Conservation (phyloP, 2,113 vertebrate genomes). For the Nibea albiflora region DNA sequence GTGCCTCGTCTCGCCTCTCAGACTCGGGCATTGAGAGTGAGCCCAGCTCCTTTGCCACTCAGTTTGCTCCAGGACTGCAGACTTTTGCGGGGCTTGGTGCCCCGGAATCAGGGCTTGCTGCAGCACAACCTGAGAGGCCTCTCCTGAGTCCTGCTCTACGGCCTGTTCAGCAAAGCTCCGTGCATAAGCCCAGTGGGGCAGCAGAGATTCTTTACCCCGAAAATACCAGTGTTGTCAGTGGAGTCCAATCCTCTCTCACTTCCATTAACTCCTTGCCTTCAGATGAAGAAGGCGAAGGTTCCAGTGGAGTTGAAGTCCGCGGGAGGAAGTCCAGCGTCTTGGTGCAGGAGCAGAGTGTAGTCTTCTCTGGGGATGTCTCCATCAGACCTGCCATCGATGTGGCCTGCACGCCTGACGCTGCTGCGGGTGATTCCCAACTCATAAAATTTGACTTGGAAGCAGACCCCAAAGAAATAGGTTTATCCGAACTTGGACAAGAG, state of each 20-base stretch:
- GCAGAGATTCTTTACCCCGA: conserved; percentile 88
- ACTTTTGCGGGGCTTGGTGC: conserved; percentile 78
- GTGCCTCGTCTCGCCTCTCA: conserved; percentile 92
- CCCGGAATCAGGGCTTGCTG: conserved; percentile 73
- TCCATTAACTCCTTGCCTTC: conserved; percentile 98
- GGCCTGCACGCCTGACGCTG: conserved; percentile 10
- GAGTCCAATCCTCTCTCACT: conserved; percentile 97
- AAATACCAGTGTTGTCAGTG: conserved; percentile 92
- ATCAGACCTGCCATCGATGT: conserved; percentile 25
- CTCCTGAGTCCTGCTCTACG: conserved; percentile 83
- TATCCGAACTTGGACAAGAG: conserved; percentile 54
- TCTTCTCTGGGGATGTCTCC: conserved; percentile 82
- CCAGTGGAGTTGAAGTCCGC: conserved; percentile 80
- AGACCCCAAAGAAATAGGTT: conserved; percentile 65
- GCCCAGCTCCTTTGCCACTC: conserved; percentile 93
- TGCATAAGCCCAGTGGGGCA: conserved; percentile 80
- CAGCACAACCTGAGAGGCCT: conserved; percentile 81
- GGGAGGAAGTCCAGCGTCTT: conserved; percentile 83
- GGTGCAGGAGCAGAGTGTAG: conserved; percentile 87
- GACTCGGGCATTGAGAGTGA: conserved; percentile 98
- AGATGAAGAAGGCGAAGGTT: conserved; percentile 92
- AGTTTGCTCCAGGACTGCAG: conserved; percentile 83
- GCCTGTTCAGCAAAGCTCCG: conserved; percentile 84
- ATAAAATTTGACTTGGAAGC: conserved; percentile 50
- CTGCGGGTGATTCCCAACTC: conserved; percentile 42